These are phyloP conservation scores for Lamproptera curius DNA, from an alignment of 2,888 invertebrate genomes.

Conservation along the genomic window DNA sequence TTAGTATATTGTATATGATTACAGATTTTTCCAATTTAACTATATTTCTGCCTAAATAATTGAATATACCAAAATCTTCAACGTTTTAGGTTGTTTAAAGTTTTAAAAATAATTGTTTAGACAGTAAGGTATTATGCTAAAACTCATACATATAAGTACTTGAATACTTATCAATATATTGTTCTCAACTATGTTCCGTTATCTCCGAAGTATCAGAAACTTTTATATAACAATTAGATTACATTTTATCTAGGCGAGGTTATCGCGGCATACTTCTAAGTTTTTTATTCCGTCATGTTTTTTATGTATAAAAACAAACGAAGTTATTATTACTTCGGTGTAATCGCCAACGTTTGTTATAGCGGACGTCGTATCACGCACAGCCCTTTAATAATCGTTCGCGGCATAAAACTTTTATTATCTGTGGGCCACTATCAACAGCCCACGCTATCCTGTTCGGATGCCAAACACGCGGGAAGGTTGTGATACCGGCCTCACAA, in stretches of 20 bases:
- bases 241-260: constrained; percentile 14
- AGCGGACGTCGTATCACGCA: constrained; percentile 15
- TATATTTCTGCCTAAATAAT: too few species aligned
- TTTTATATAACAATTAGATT: background rate
- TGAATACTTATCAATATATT: too few species aligned
- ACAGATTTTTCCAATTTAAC: too few species aligned
- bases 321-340: constrained; percentile 5
- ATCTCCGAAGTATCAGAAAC: background rate
- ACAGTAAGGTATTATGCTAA: background rate
- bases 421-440: constrained; percentile 29
- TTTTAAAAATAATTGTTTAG: background rate
- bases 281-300: background rate
- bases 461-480: constrained; percentile 20
- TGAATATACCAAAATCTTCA: too few species aligned
- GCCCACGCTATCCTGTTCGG: constrained; percentile 34
- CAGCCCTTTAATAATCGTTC: constrained; percentile 26
- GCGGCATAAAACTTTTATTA: constrained; percentile 27
- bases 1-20: too few species aligned
- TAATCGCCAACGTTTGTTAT: constrained; percentile 12
- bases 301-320: constrained; percentile 2
- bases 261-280: constrained; percentile 4
- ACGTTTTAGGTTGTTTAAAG: background rate
- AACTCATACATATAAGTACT: too few species aligned
- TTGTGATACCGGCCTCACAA: background rate
- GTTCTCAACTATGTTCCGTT: too few species aligned